Evolutionary conservation across 2,797 vertebrate species (phyloP).

Genomic region (Lacerta bilineata): DNA sequence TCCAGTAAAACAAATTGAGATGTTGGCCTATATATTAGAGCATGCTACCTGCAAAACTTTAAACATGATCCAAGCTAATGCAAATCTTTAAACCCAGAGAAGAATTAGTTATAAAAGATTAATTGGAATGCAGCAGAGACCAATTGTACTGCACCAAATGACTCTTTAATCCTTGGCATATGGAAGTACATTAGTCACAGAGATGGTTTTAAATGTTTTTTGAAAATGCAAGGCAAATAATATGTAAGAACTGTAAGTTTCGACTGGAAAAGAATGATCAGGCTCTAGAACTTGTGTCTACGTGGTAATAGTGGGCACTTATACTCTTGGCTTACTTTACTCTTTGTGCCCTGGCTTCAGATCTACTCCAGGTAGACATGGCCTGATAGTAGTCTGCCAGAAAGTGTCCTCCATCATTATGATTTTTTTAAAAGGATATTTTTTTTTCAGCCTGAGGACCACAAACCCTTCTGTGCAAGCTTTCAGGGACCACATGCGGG

Average conservation of each 20-base stretch:
- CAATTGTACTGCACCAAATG: slow-evolving; percentile 16
- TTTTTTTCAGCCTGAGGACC: no score
- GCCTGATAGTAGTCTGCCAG: not conserved
- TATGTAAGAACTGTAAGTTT: not conserved
- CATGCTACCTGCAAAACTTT: slow-evolving; percentile 6
- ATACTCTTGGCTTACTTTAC: not conserved
- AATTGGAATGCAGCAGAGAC: not conserved
- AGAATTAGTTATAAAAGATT: not conserved
- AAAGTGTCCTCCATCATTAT: not conserved
- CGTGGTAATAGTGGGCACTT: not conserved
- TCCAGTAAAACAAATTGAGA: slow-evolving; percentile 21
- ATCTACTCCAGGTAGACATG: not conserved
- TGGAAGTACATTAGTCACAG: slow-evolving; percentile 11
- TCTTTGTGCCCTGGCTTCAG: not conserved
- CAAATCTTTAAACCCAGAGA: slow-evolving; percentile 9
- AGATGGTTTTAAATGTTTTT: not conserved
- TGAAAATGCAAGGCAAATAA: not conserved
- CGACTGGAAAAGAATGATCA: not conserved
- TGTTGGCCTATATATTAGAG: slow-evolving; percentile 3
- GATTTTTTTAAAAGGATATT: no score
- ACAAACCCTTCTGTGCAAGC: no score
- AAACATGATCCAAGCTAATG: slow-evolving; percentile 17
- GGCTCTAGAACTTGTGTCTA: not conserved
- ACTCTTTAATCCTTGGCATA: not conserved
- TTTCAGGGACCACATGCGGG: no score